Percentiles rank a stretch among this genome's conserved stretches.
phyloP scores from a whole-genome alignment of 2,113 vertebrate genomes.

The Oryzias melastigma region DNA sequence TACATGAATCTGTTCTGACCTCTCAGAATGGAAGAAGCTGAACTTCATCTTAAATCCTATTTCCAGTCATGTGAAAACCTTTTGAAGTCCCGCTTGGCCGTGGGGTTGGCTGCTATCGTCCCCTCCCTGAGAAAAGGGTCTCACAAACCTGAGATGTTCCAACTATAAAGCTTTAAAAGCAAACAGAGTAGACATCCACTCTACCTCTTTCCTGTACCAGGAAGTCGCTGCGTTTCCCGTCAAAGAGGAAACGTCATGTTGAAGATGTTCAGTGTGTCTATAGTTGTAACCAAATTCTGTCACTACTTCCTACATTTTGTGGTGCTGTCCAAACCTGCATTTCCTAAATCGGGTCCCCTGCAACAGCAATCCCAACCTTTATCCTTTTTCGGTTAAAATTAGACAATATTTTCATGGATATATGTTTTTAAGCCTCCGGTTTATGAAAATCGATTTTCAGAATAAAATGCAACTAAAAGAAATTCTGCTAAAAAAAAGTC shows the following conservation, averaged over 20 bases:
- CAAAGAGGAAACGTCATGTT: conserved; percentile 32
- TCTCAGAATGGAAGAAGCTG: background rate
- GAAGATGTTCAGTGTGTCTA: conserved; percentile 28
- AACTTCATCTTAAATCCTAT: conserved; percentile 5
- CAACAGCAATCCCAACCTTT: no score
- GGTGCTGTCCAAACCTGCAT: no score
- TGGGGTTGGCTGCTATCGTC: background rate
- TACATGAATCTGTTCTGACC: background rate
- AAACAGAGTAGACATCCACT: background rate
- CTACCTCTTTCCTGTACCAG: conserved; percentile 24
- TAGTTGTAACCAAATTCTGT: conserved; percentile 11
- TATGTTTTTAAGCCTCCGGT: no score
- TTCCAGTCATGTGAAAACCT: conserved; percentile 9
- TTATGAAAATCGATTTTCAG: no score
- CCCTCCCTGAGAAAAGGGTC: background rate
- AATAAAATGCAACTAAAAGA: no score
- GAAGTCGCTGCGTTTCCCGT: background rate
- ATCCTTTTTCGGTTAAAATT: no score
- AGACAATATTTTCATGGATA: no score
- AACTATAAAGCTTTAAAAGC: background rate
- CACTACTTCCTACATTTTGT: no score
- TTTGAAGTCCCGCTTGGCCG: conserved; percentile 8
- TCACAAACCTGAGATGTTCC: background rate
- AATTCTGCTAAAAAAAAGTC: no score
- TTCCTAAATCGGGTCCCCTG: no score